Percentiles rank a stretch among this genome's conserved stretches.
These are phyloP conservation scores for Aporophyla lueneburgensis DNA, from an alignment of 2,888 invertebrate genomes.

Conservation along the genomic window DNA sequence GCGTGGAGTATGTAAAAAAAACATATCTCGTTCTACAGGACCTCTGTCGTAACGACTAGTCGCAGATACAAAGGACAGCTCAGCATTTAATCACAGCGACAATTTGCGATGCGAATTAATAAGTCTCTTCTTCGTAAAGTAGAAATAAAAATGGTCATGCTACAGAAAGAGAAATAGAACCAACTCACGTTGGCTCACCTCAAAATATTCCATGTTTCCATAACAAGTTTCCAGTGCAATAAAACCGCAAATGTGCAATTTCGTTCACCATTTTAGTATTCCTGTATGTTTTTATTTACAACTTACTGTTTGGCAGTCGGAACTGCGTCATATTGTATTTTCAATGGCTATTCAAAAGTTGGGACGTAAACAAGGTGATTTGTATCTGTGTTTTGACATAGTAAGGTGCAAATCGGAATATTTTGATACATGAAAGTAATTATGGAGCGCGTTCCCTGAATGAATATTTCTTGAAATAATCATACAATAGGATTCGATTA, in stretches of 20 bases:
- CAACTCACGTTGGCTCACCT: not conserved
- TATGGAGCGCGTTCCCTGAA: not conserved
- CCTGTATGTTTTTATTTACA: constrained; percentile 45
- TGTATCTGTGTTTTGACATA: constrained; percentile 58
- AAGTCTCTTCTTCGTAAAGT: not conserved
- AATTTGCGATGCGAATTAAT: not conserved
- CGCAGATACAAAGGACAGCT: too few relatives aligned
- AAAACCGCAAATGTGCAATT: constrained; percentile 43
- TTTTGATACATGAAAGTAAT: not conserved
- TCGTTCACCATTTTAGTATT: constrained; percentile 31
- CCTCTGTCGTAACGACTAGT: too few relatives aligned
- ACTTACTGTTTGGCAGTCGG: constrained; percentile 28
- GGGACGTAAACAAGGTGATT: constrained; percentile 56
- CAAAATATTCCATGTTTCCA: constrained; percentile 38
- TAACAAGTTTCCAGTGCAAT: constrained; percentile 21
- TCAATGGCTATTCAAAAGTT: constrained; percentile 49
- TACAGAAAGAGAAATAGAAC: not conserved
- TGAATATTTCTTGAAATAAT: too few relatives aligned
- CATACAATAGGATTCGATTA: too few relatives aligned
- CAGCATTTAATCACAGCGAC: too few relatives aligned
- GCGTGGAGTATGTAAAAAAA: too few relatives aligned
- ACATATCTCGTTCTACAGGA: too few relatives aligned
- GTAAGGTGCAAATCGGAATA: constrained; percentile 28
- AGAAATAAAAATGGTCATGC: not conserved
- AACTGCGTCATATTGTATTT: constrained; percentile 36